These are phyloP conservation scores for Flexamia atlantica DNA, from an alignment of 2,888 invertebrate genomes.

Conservation along the genomic window DNA sequence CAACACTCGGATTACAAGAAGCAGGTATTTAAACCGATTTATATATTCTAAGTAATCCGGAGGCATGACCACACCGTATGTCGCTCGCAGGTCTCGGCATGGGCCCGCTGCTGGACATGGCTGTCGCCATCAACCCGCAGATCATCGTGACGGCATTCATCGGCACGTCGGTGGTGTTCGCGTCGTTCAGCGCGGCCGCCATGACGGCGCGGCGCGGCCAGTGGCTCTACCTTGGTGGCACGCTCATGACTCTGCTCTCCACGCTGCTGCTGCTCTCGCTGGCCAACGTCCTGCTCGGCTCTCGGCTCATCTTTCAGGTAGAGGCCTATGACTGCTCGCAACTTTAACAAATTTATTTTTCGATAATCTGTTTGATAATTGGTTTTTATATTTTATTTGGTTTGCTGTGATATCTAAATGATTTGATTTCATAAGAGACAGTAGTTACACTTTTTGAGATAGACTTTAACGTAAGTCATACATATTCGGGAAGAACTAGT, in stretches of 20 bases:
- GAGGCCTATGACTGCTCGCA: constrained; percentile 66
- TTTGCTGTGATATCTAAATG: no score
- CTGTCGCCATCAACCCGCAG: constrained; percentile 89
- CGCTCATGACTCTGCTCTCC: constrained; percentile 89
- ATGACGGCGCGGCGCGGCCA: constrained; percentile 92
- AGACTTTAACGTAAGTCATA: no score
- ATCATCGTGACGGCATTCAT: constrained; percentile 93
- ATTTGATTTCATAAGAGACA: no score
- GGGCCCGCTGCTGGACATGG: constrained; percentile 91
- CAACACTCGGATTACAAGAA: no score
- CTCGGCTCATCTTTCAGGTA: constrained; percentile 87
- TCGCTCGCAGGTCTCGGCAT: constrained; percentile 86
- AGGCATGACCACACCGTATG: no score
- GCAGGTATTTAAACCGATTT: no score
- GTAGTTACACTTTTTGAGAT: no score
- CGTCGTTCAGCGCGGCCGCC: constrained; percentile 93
- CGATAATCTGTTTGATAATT: no score
- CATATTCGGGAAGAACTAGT: no score
- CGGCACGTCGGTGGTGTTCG: constrained; percentile 92
- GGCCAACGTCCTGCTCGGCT: constrained; percentile 92
- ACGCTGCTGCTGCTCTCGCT: constrained; percentile 88
- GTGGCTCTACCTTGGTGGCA: constrained; percentile 94
- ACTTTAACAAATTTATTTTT: no score
- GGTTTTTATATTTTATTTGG: no score
- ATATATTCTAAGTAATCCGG: no score